Conservation (phyloP, 2,888 invertebrate genomes). For the Gandaritis pyraliata region DNA sequence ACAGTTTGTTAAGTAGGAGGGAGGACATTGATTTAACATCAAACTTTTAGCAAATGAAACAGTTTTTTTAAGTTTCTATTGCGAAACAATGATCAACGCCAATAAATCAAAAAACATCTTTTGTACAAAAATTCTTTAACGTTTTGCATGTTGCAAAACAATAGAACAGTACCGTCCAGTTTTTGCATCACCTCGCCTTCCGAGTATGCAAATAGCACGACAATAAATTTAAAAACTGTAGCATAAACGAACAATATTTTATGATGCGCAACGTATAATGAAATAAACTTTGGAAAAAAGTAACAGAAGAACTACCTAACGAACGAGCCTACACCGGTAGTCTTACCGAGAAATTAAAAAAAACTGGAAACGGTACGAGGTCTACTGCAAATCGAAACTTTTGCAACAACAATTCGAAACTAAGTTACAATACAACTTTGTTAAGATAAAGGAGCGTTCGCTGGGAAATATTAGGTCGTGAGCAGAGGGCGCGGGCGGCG, state of each 20-base stretch:
- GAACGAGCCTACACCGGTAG: slow-evolving; percentile 67
- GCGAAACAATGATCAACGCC: slow-evolving; percentile 62
- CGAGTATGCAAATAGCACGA: slow-evolving; percentile 80
- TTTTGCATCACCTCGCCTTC: slow-evolving; percentile 75
- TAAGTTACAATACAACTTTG: neutral
- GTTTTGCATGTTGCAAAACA: slow-evolving; percentile 71
- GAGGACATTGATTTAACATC: slow-evolving; percentile 64
- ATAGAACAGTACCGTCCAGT: slow-evolving; percentile 71
- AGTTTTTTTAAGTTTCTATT: slow-evolving; percentile 58
- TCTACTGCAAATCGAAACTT: slow-evolving; percentile 40
- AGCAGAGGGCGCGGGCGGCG: slow-evolving; percentile 46
- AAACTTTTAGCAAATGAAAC: slow-evolving; percentile 62
- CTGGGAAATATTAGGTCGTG: slow-evolving; percentile 10
- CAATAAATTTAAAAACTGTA: slow-evolving; percentile 79
- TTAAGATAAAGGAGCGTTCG: slow-evolving; percentile 12
- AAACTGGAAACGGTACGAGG: slow-evolving; percentile 48
- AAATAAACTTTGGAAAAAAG: slow-evolving; percentile 55
- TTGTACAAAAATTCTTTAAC: slow-evolving; percentile 69
- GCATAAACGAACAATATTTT: slow-evolving; percentile 72
- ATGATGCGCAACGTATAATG: slow-evolving; percentile 61
- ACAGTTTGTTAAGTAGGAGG: slow-evolving; percentile 63
- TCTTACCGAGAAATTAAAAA: slow-evolving; percentile 61
- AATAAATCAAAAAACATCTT: slow-evolving; percentile 78
- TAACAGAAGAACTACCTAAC: slow-evolving; percentile 69
- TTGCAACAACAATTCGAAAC: neutral